Evolutionary conservation across 2,113 vertebrate species (phyloP), one percentile per base, ranked within the genome.

Genomic region (Eira barbara): DNA sequence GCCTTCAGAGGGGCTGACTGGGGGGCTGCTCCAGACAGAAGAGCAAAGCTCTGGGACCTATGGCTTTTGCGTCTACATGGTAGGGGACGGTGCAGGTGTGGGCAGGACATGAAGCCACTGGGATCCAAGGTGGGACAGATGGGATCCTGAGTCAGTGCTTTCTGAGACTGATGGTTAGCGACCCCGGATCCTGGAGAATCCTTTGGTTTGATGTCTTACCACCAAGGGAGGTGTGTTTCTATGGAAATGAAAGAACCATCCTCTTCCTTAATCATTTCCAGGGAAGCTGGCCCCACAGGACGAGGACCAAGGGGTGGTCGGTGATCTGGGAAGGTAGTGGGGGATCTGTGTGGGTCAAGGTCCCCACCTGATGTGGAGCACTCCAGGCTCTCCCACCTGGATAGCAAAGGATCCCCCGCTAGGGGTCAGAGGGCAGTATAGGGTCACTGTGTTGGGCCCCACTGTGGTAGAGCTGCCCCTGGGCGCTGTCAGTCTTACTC

Each of bases 11-110:
- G 65, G 89, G 36, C n/a, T 3, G 3, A 47, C 6, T 5, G 78
- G 84, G 57, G 23, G 45, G 47, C 4, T 29, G 36, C 95, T 84
- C 95, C 25, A 2, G 74, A 94, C 96, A 88, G 96, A 98, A 73
- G 8, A 81, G 87, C 94, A 95, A 90, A 98, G 94, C 98, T 95
- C 97, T 93, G 97, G 47, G 85, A 96, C 34, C 47, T 98, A 99
- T 98, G 99, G 99, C 99, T 99, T 99, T 97, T 97, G 97, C 86
- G 92, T 97, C 97, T 98, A 94, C 88, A 55, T 36, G 94, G 89
- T 20, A 63, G 69, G 92, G 90, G 49, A 39, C 27, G 47, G 69
- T 11, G 8, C 67, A 49, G 39, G 65, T 6, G 36, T 8, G 80
- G 65, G 69, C 79, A 0, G 2, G 52, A 45, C 1, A 23, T 0